Evolutionary conservation across 2,888 invertebrate species (phyloP), one percentile per base, ranked within the genome.

Genomic region (Acrobeloides nanus): DNA sequence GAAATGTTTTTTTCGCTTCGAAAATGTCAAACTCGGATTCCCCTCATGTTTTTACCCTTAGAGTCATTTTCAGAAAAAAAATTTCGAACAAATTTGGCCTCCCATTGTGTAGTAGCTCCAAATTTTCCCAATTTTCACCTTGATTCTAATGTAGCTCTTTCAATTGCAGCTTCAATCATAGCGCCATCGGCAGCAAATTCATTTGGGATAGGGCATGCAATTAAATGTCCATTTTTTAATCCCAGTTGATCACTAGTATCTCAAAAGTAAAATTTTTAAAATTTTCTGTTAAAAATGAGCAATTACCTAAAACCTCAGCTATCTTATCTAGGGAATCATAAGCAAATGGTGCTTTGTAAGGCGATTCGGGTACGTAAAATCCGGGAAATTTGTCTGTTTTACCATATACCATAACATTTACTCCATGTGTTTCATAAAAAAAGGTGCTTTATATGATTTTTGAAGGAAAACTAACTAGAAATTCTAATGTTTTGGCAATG

Each of bases 401-500:
- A 0, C 86, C 84, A 59, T 82, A 84, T 0, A 85, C 82, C 27
- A 84, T 83, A 0, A 93, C 89, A 64, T 86, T 85, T 1, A 93
- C 90, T 0, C 93, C 92, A 75, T 88, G 84, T 0, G 92, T 95
- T 80, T 95, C 93, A 87, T 88, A 35, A 34, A 62, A 35, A 32
- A 23, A 15, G 31, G 41, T 12, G 18, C 1, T 15, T 20, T 33
- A 24, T 27, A 26, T 4, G 6, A 42, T 33, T 10, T 15, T 38
- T 17, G n/a, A 7, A 27, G 1, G 23, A 24, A 5, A 32, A 71
- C 78, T 76, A 77, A 88, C 89, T 79, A 97, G 78, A 75, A 84
- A 92, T 75, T 97, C 95, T 38, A 97, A 79, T 0, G 95, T 95
- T 73, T 84, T 84, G 3, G 84, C 84, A 63, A 97, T 88, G 75